Conservation (phyloP, 2,888 invertebrate species). For the Morpho achilles region DNA sequence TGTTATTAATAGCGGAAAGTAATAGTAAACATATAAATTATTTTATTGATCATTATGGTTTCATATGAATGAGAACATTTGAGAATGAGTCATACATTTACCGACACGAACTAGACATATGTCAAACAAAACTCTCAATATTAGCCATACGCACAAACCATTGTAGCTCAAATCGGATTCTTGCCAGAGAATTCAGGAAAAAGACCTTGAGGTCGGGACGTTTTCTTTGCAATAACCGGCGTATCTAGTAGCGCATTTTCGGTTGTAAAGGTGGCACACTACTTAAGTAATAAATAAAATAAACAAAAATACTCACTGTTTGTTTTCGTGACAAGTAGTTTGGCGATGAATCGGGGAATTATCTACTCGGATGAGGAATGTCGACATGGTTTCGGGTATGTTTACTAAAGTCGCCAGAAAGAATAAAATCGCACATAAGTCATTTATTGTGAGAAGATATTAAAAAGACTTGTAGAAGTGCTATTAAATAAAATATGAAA, state of each 20-base stretch:
- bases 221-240: conserved; percentile 56
- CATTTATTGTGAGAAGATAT: neutral
- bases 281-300: conserved; percentile 33
- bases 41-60: neutral
- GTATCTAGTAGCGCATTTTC: conserved; percentile 56
- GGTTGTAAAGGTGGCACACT: conserved; percentile 50
- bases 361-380: conserved; percentile 42
- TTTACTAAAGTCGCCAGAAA: conserved; percentile 25
- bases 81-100: conserved; percentile 27
- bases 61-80: conserved; percentile 12
- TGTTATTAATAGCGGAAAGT: too few relatives aligned
- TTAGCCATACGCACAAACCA: conserved; percentile 52
- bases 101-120: conserved; percentile 38
- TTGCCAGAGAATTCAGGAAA: conserved; percentile 68
- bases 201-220: conserved; percentile 54
- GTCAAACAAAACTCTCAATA: conserved; percentile 55
- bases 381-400: conserved; percentile 69
- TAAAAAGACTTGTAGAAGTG: neutral
- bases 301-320: conserved; percentile 18
- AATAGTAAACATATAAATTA: too few relatives aligned
- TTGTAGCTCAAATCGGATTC: conserved; percentile 49
- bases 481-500: neutral
- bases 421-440: neutral
- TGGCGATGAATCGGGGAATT: conserved; percentile 52
- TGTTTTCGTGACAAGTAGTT: conserved; percentile 37